Base-by-base conservation (phyloP, 1,140 invertebrate species). In the Tetramorium alpestre region DNA sequence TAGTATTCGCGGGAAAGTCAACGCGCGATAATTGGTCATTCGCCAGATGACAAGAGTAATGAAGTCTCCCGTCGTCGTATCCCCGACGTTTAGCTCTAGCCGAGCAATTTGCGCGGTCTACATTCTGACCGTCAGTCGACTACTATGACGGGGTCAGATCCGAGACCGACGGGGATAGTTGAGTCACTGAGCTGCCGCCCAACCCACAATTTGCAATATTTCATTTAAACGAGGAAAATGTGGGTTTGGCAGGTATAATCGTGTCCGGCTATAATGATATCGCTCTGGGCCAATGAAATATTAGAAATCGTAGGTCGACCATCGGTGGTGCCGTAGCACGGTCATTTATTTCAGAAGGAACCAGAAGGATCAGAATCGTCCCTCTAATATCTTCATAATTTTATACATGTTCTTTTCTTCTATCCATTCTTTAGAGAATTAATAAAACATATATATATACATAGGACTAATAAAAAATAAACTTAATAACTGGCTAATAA, bases 131-230 rank as follows among this genome's bases (percentile, higher is more conserved):
- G 41, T 69, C 76, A 62, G 41, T 69, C 76, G 77, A 41, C 18
- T 41, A 41, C 16, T 4, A 60, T 49, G 80, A 75, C 69, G 41
- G 22, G 69, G 69, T 84, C 69, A 47, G 44, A 51, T 49, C 41
- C 16, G 13, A 58, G 16, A 10, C 22, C 18, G n/a, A 49, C 56
- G 69, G n/a, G 51, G 25, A 72, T 73, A 73, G 51, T 47, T 44
- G 77, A 80, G 38, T 44, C 80, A 60, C 38, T 18, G 8, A 44
- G 16, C 41, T 44, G 28, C 22, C 16, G 49, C 65, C 65, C 65
- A 72, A 72, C 65, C 78, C 49, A 81, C 65, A 70, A 72, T 73
- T 65, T 82, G 28, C 54, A 82, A 82, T 82, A 82, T 82, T 73
- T 73, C 51, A 73, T 82, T 82, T 82, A 73, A 73, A 58, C 67